Conservation (phyloP, 2,113 vertebrate genomes). For the Chiloscyllium plagiosum region DNA sequence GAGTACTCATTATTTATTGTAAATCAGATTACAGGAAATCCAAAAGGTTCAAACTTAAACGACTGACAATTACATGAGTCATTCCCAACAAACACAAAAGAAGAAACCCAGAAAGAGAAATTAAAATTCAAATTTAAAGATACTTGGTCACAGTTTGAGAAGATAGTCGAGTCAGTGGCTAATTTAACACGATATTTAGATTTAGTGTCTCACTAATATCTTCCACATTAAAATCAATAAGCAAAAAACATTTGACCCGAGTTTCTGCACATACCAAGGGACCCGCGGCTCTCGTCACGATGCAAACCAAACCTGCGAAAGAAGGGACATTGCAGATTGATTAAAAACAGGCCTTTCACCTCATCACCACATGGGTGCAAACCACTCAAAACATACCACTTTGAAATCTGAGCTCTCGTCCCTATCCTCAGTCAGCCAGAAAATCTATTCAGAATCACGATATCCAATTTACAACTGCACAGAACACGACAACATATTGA, state of each 20-base stretch:
- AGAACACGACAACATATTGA: neutral
- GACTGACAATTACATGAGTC: neutral
- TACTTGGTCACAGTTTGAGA: constrained; percentile 28
- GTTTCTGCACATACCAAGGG: constrained; percentile 32
- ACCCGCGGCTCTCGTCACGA: constrained; percentile 33
- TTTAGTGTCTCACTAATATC: constrained; percentile 14
- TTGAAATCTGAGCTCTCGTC: neutral
- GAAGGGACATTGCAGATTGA: constrained; percentile 30
- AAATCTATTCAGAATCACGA: neutral
- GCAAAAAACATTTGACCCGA: constrained; percentile 33
- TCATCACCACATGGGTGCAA: neutral
- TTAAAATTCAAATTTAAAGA: constrained; percentile 16
- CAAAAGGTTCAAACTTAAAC: constrained; percentile 11
- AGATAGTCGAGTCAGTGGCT: constrained; percentile 3
- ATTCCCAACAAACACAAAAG: neutral
- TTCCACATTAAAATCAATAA: constrained; percentile 17
- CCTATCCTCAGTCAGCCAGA: neutral
- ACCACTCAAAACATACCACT: neutral
- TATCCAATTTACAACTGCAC: neutral
- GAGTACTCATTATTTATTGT: constrained; percentile 23
- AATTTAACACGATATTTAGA: constrained; percentile 27
- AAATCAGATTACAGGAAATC: constrained; percentile 29
- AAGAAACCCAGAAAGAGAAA: neutral
- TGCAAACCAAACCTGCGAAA: constrained; percentile 33
- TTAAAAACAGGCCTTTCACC: constrained; percentile 29